Conservation (phyloP, 2,113 vertebrate species). For the Enhydra lutris region DNA sequence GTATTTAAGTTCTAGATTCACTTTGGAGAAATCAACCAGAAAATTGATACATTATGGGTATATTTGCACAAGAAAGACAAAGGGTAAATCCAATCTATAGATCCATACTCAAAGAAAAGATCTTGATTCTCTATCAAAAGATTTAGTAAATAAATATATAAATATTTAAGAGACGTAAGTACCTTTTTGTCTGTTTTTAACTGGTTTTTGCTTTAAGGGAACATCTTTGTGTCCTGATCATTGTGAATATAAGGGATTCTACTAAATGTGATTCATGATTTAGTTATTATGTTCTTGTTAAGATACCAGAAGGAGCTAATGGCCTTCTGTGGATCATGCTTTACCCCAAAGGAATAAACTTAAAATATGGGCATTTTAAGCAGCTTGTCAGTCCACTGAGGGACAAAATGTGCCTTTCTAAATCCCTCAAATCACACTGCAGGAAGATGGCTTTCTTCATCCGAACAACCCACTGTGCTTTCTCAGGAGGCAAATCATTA, state of each 20-base stretch:
- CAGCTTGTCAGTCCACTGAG: neutral
- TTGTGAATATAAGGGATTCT: neutral
- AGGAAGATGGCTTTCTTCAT: neutral
- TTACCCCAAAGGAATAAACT: neutral
- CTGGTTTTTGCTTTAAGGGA: slow-evolving; percentile 15
- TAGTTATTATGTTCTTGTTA: neutral
- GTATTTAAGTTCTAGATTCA: neutral
- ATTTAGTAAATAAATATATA: neutral
- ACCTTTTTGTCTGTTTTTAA: slow-evolving; percentile 9
- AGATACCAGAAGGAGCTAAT: neutral
- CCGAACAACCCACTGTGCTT: neutral
- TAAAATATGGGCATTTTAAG: neutral
- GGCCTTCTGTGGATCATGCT: neutral
- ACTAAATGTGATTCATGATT: neutral
- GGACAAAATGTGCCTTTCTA: neutral
- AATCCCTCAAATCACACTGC: neutral
- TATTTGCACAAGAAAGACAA: neutral
- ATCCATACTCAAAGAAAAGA: neutral
- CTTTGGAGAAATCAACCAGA: slow-evolving; percentile 10
- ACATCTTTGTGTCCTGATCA: neutral
- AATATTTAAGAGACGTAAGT: neutral
- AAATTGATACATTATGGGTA: neutral
- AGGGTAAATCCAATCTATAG: neutral
- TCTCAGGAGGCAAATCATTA: neutral
- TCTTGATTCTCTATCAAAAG: neutral